These are phyloP conservation scores for Dinocampus coccinellae DNA, from an alignment of 2,888 invertebrate species.

Conservation along the genomic window DNA sequence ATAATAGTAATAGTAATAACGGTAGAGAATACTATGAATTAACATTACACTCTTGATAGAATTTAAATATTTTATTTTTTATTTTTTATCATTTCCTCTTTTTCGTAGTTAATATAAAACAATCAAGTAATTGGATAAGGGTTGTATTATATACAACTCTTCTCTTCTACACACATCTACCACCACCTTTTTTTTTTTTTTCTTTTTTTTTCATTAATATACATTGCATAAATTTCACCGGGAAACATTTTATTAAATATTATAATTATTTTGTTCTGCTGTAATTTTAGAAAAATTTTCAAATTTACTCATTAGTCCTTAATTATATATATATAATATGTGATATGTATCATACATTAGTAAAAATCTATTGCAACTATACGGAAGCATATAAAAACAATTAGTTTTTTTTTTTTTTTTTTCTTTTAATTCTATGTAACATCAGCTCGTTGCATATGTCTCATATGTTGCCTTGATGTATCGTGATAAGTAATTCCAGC, in stretches of 20 bases:
- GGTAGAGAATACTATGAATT: not conserved
- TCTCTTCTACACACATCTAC: not conserved
- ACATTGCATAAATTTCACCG: not conserved
- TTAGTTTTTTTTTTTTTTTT: conserved; percentile 34
- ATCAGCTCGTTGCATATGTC: conserved; percentile 57
- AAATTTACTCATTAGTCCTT: not conserved
- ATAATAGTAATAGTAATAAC: not conserved
- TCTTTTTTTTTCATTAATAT: not conserved
- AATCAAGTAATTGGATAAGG: not conserved
- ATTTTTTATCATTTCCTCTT: not conserved
- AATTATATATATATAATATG: no score
- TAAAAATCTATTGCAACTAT: not conserved
- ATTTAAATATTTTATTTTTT: not conserved
- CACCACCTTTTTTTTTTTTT: no score
- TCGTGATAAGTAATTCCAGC: conserved; percentile 61
- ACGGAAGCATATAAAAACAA: conserved; percentile 10
- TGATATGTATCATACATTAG: not conserved
- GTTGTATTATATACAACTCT: not conserved
- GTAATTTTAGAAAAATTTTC: not conserved
- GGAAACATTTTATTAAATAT: not conserved
- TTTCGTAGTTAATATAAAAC: not conserved
- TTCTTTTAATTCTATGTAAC: conserved; percentile 50
- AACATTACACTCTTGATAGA: not conserved
- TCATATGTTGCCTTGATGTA: conserved; percentile 53
- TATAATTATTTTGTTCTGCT: not conserved